Conservation (phyloP, 2,797 vertebrate genomes). For the Premnoplex brunnescens region DNA sequence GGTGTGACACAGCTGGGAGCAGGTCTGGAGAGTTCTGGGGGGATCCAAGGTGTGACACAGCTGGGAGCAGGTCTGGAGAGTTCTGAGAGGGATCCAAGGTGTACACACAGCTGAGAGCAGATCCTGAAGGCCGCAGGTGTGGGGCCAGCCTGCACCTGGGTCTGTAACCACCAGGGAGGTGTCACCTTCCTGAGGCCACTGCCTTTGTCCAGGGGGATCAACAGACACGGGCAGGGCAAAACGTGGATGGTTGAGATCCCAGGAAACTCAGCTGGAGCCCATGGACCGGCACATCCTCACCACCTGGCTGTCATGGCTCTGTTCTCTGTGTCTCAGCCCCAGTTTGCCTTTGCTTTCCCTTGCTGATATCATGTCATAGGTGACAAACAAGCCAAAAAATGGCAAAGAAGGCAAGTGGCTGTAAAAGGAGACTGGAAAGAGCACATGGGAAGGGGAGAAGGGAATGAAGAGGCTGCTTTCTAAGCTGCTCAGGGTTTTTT, state of each 20-base stretch:
- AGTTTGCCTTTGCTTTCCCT: background rate
- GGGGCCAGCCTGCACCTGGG: background rate
- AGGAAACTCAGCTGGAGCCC: background rate
- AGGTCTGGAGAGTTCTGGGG: too few relatives aligned
- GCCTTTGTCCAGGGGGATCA: accelerated
- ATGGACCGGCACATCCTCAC: too few relatives aligned
- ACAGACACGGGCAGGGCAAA: accelerated
- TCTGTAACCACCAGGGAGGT: too few relatives aligned
- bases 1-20: too few relatives aligned
- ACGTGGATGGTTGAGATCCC: background rate
- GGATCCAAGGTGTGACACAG: too few relatives aligned
- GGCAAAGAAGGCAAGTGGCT: background rate
- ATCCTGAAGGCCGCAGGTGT: too few relatives aligned
- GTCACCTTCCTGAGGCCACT: background rate
- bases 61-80: background rate
- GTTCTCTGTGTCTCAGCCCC: background rate
- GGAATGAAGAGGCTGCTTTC: background rate
- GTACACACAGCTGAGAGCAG: background rate
- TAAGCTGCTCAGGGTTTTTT: background rate
- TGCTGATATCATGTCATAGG: background rate
- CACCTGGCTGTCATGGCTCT: background rate
- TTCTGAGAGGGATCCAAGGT: background rate
- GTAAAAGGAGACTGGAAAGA: background rate
- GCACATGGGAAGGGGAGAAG: background rate
- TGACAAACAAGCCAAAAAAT: background rate